phyloP scores from a whole-genome alignment of 2,797 vertebrate genomes.

The Oreortyx pictus region DNA sequence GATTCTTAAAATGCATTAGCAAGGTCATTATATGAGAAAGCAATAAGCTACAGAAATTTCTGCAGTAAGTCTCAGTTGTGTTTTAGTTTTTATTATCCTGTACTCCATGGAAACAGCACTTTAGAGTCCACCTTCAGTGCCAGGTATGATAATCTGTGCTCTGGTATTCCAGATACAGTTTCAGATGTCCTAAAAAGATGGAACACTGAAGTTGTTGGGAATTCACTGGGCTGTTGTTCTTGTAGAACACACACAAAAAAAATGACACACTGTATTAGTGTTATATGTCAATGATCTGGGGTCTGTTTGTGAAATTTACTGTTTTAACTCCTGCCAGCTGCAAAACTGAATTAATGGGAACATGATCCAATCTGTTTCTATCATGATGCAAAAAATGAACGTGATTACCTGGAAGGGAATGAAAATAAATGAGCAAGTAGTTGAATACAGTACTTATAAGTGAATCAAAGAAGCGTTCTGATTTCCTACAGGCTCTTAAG shows the following conservation, averaged over 20 bases:
- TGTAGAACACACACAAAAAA: background rate
- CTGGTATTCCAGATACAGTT: background rate
- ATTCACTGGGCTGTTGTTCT: background rate
- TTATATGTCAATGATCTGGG: constrained; percentile 86
- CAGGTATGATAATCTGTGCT: background rate
- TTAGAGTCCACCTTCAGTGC: background rate
- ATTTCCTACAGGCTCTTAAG: constrained; percentile 20
- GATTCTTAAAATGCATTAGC: background rate
- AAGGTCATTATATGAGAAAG: background rate
- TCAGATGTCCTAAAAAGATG: background rate
- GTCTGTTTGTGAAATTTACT: constrained; percentile 83
- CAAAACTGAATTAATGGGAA: constrained; percentile 90
- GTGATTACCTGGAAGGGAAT: constrained; percentile 81
- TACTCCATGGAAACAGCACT: background rate
- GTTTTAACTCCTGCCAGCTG: constrained; percentile 87
- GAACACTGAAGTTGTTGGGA: background rate
- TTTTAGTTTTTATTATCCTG: background rate
- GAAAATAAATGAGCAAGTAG: constrained; percentile 47
- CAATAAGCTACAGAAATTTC: background rate
- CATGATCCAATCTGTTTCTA: constrained; percentile 90
- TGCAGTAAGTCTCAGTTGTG: background rate
- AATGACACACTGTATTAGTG: background rate
- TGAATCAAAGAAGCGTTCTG: constrained; percentile 16
- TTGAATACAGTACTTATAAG: background rate
- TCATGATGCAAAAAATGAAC: constrained; percentile 90